Base-by-base conservation (phyloP, 2,113 vertebrate genomes). In the Pavo muticus region DNA sequence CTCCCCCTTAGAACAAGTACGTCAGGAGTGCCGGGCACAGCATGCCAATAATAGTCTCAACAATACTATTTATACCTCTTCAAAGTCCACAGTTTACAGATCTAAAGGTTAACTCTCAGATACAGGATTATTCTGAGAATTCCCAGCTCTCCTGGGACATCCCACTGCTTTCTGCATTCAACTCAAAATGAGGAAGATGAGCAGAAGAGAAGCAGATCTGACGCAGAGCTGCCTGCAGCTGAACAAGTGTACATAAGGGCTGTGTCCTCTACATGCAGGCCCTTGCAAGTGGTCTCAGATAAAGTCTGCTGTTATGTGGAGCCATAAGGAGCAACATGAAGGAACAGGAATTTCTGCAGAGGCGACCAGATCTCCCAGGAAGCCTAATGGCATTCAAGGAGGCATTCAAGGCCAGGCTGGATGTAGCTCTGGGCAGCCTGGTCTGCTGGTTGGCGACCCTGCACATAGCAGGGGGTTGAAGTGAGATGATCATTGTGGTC, bases 11-110 rank as follows among this genome's bases (percentile, higher is more conserved):
- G 45, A 82, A 88, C 84, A 56, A 1, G 45, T 23, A 76, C 11
- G 8, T 79, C 78, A 94, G 93, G 87, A 95, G 56, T 4, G 21
- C 74, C 64, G 74, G 74, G 71, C 68, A 85, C 47, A 72, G 50
- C 2, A 14, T 56, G 65, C 84, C 84, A 94, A 14, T 67, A 94
- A 93, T 12, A 94, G 71, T 64, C 85, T 47, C 93, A 77, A 92
- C 78, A 91, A 97, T 68, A 85, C 85, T 92, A 93, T 95, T 96
- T 90, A 84, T 93, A 94, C 84, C 82, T 71, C 93, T 74, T 20
- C 39, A 48, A 93, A 92, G 84, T 73, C 75, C 84, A 68, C n/a
- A 69, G 75, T 92, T 93, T 77, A 80, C 56, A 74, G 12, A 90
- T 32, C 13, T 32, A 83, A 95, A 95, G 87, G 75, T 90, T 94